Percentiles rank a stretch among this genome's conserved stretches.
phyloP scores from a whole-genome alignment of 2,888 invertebrate species.

The Agriopis aurantiaria region DNA sequence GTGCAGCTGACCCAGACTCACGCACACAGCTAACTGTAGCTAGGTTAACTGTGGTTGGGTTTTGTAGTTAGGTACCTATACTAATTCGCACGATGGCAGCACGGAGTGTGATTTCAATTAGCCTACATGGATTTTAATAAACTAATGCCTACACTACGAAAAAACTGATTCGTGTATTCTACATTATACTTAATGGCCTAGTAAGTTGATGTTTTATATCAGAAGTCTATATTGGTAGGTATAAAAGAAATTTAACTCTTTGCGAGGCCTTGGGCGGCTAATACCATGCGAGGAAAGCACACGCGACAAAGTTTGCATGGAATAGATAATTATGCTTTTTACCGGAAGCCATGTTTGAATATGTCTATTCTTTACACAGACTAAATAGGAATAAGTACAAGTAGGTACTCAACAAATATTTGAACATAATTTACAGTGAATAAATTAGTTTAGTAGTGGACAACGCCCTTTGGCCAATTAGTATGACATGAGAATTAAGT shows the following conservation, averaged over 20 bases:
- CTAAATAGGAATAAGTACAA: neutral
- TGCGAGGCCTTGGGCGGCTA: slow-evolving; percentile 34
- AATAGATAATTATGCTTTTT: slow-evolving; percentile 44
- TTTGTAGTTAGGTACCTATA: neutral
- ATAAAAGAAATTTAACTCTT: slow-evolving; percentile 36
- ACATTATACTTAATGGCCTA: slow-evolving; percentile 25
- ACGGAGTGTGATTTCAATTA: neutral
- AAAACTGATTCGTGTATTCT: neutral
- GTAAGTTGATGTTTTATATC: slow-evolving; percentile 17
- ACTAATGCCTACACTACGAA: slow-evolving; percentile 20
- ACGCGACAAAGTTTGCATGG: slow-evolving; percentile 45
- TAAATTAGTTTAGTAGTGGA: neutral
- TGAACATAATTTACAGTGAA: neutral
- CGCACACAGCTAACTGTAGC: too few species aligned
- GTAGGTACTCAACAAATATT: slow-evolving; percentile 7
- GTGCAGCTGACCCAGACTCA: too few species aligned
- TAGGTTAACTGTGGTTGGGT: too few species aligned
- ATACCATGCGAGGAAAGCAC: slow-evolving; percentile 32
- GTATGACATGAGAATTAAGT: neutral
- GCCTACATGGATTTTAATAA: slow-evolving; percentile 9
- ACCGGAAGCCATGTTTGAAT: slow-evolving; percentile 35
- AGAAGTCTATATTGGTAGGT: neutral
- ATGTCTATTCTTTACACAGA: slow-evolving; percentile 12
- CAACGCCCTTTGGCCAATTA: neutral
- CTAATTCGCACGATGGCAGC: neutral